These are phyloP conservation scores for Chauna torquata DNA, from an alignment of 2,113 vertebrate genomes.

Conservation along the genomic window DNA sequence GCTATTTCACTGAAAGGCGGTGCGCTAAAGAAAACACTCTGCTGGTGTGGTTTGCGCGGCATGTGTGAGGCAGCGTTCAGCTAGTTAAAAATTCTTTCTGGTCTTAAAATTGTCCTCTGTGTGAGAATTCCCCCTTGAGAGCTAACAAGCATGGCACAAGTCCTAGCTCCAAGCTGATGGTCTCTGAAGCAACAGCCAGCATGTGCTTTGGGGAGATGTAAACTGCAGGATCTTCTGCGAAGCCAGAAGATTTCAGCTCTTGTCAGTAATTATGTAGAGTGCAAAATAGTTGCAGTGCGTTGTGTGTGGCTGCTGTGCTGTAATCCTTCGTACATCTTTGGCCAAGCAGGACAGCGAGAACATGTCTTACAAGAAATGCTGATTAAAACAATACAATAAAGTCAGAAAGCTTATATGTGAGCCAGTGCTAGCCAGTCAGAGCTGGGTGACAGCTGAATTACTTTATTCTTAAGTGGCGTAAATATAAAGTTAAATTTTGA, in stretches of 20 bases:
- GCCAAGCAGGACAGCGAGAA: background rate
- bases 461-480: background rate
- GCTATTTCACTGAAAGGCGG: background rate
- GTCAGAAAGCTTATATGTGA: background rate
- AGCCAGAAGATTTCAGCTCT: background rate
- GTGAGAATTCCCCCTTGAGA: background rate
- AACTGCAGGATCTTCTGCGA: background rate
- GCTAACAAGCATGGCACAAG: too few relatives aligned
- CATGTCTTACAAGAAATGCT: background rate
- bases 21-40: background rate
- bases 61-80: background rate
- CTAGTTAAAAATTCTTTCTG: background rate
- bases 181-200: background rate
- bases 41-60: background rate
- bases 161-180: background rate
- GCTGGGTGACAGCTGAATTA: background rate
- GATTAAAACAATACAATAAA: background rate
- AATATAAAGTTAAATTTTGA: background rate
- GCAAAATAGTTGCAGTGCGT: background rate
- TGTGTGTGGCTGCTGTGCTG: background rate
- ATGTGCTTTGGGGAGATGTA: background rate
- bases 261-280: background rate
- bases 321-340: background rate
- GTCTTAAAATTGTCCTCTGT: background rate
- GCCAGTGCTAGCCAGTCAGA: background rate